Conservation (phyloP, 2,113 vertebrate genomes). For the Phalacrocorax carbo region DNA sequence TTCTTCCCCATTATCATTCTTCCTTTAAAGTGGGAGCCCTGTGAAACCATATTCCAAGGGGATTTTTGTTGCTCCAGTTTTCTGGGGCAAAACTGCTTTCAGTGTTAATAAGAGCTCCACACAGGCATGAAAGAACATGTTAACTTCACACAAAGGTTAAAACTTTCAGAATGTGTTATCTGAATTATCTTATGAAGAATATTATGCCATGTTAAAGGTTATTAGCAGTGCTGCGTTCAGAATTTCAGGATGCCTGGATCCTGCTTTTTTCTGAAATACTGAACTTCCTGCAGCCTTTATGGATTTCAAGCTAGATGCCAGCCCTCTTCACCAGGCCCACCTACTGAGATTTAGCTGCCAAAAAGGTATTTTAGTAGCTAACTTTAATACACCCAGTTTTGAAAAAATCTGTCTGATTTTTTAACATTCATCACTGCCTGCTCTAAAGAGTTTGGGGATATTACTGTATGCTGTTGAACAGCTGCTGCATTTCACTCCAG, state of each 20-base stretch:
- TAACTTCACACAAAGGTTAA: conserved; percentile 30
- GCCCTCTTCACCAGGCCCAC: not conserved
- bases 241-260: not conserved
- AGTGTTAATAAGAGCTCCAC: not conserved
- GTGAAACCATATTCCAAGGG: not conserved
- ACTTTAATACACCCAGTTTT: not conserved
- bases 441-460: conserved; percentile 30
- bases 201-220: not conserved
- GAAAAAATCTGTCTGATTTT: conserved; percentile 2
- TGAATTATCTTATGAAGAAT: conserved; percentile 5
- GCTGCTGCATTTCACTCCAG: conserved; percentile 55
- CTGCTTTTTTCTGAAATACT: not conserved
- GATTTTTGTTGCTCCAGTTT: not conserved
- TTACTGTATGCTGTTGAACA: conserved; percentile 15
- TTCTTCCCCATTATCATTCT: not conserved
- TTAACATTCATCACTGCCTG: conserved; percentile 44
- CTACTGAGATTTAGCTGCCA: not conserved
- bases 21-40: not conserved
- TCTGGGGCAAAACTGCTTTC: not conserved
- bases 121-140: not conserved
- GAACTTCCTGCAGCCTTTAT: not conserved
- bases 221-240: not conserved
- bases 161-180: not conserved
- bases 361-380: not conserved
- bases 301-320: not conserved